Evolutionary conservation across 1,140 invertebrate genomes (phyloP).

Genomic region (Drosophila melanogaster): DNA sequence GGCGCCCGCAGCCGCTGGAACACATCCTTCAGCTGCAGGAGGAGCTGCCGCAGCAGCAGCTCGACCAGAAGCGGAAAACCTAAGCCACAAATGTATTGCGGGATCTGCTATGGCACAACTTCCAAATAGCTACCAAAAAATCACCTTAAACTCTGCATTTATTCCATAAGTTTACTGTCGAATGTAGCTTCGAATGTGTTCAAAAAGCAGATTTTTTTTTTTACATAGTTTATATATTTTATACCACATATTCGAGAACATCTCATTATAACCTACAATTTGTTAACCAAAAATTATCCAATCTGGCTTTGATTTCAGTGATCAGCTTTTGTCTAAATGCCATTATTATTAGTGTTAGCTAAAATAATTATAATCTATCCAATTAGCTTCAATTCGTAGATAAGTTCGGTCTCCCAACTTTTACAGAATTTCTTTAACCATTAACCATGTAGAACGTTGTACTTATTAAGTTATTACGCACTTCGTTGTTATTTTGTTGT

Average conservation of each 20-base stretch:
- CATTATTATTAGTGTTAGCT: background rate
- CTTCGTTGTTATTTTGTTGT: constrained; percentile 4
- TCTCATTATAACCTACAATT: background rate
- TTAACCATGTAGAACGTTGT: background rate
- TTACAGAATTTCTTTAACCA: background rate
- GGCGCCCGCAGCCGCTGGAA: constrained; percentile 93
- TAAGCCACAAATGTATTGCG: constrained; percentile 33
- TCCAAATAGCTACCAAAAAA: constrained; percentile 31
- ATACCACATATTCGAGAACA: background rate
- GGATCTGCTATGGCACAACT: constrained; percentile 11
- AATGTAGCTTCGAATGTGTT: constrained; percentile 27
- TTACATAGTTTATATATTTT: background rate
- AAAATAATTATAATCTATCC: background rate
- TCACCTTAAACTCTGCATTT: constrained; percentile 19
- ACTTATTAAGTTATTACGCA: background rate
- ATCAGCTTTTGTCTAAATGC: background rate
- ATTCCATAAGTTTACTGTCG: constrained; percentile 4
- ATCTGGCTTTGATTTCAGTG: background rate
- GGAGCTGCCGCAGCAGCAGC: constrained; percentile 84
- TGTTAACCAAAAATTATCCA: background rate
- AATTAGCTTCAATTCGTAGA: background rate
- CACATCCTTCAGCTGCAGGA: constrained; percentile 95
- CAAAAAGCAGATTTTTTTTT: constrained; percentile 1
- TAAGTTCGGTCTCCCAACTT: background rate
- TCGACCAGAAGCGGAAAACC: constrained; percentile 77